phyloP scores from a whole-genome alignment of 2,888 invertebrate genomes.

The Ditula angustiorana region DNA sequence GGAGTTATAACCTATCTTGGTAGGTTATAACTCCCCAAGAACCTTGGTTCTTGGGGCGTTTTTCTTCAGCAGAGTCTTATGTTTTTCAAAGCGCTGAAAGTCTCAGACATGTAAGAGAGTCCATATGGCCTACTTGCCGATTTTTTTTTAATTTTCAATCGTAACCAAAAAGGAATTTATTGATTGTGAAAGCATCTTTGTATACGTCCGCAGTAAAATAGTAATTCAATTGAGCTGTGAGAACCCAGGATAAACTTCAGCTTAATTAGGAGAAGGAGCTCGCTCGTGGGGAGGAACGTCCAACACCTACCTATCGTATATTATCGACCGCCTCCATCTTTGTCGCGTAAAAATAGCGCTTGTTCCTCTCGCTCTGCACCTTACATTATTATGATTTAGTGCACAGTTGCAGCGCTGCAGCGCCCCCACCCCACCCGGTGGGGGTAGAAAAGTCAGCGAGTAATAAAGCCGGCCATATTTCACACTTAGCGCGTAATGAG shows the following conservation, averaged over 20 bases:
- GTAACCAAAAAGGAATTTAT: too few species aligned
- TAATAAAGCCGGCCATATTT: slow-evolving; percentile 85
- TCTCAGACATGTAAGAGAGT: too few species aligned
- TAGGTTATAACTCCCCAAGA: too few species aligned
- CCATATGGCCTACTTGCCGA: too few species aligned
- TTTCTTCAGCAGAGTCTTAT: too few species aligned
- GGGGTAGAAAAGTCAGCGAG: slow-evolving; percentile 65
- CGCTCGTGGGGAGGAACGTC: neutral
- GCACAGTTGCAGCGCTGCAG: slow-evolving; percentile 78
- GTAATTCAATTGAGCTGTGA: neutral
- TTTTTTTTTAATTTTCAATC: too few species aligned
- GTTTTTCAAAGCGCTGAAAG: too few species aligned
- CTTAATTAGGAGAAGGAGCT: neutral
- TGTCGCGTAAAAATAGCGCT: slow-evolving; percentile 46
- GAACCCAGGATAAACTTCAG: neutral
- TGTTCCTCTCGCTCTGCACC: slow-evolving; percentile 60
- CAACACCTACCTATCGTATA: slow-evolving; percentile 12
- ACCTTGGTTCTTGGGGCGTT: too few species aligned
- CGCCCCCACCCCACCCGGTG: slow-evolving; percentile 44
- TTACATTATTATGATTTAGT: slow-evolving; percentile 83
- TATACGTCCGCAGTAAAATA: too few species aligned
- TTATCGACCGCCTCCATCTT: slow-evolving; percentile 32
- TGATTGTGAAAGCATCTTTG: too few species aligned
- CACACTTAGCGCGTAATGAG: slow-evolving; percentile 86
- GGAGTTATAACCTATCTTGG: too few species aligned